phyloP scores from a whole-genome alignment of 2,797 vertebrate genomes.

The Melanotaenia nigrans region DNA sequence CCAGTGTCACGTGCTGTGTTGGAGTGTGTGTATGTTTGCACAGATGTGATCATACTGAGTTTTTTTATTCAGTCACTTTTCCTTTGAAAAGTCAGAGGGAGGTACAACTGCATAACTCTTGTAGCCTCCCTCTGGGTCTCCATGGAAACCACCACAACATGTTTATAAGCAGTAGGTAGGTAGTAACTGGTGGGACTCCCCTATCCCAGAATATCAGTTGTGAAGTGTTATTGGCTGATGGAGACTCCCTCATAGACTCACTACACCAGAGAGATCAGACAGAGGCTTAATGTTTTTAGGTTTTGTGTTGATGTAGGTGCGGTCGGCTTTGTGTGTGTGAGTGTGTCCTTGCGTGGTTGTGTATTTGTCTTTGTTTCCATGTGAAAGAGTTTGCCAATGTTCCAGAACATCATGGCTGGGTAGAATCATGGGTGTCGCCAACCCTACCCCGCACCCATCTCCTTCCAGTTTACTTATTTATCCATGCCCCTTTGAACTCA shows the following conservation, averaged over 20 bases:
- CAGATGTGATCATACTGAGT: constrained; percentile 22
- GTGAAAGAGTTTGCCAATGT: constrained; percentile 50
- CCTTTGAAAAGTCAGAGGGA: constrained; percentile 54
- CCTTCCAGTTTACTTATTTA: constrained; percentile 26
- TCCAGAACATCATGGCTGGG: constrained; percentile 48
- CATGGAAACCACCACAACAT: constrained; percentile 72
- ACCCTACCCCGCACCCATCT: not conserved
- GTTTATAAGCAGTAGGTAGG: constrained; percentile 50
- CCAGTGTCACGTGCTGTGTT: constrained; percentile 19
- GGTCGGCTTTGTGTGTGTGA: constrained; percentile 16
- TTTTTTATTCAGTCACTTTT: constrained; percentile 37
- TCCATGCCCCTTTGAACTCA: constrained; percentile 36
- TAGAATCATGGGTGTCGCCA: constrained; percentile 33
- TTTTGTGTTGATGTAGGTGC: constrained; percentile 46
- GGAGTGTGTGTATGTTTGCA: constrained; percentile 6
- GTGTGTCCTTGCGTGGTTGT: not conserved
- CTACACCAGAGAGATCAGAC: constrained; percentile 38
- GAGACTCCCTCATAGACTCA: constrained; percentile 30
- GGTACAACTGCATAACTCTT: constrained; percentile 37
- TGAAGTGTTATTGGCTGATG: constrained; percentile 37
- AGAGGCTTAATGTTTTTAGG: constrained; percentile 16
- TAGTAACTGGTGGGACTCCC: constrained; percentile 51
- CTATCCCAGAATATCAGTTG: constrained; percentile 34
- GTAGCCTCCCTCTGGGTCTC: constrained; percentile 54
- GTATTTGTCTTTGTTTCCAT: constrained; percentile 45